Evolutionary conservation across 2,888 invertebrate species (phyloP).

Genomic region (Ectobius pallidus): DNA sequence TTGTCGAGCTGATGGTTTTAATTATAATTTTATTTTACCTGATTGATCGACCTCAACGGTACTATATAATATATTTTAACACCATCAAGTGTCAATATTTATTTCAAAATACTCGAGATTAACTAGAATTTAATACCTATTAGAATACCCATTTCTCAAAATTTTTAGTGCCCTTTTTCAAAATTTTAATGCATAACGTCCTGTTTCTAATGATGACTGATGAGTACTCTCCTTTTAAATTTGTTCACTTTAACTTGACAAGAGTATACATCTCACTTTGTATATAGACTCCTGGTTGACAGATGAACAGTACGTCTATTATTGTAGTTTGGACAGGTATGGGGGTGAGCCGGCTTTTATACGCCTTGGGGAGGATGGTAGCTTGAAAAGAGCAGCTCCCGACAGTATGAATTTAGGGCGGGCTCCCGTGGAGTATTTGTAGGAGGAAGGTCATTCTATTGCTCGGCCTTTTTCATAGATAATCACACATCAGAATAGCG

Average conservation of each 20-base stretch:
- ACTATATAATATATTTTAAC: too few species aligned
- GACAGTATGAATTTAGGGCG: slow-evolving; percentile 16
- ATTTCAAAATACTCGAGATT: too few species aligned
- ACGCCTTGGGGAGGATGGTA: not conserved
- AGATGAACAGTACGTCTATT: slow-evolving; percentile 28
- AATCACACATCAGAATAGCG: not conserved
- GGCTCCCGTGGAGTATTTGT: slow-evolving; percentile 14
- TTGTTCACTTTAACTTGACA: not conserved
- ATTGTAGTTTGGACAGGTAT: slow-evolving; percentile 28
- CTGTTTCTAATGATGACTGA: too few species aligned
- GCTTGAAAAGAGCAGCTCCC: slow-evolving; percentile 26
- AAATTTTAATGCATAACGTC: too few species aligned
- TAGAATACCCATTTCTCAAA: too few species aligned
- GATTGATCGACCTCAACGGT: too few species aligned
- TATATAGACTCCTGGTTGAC: slow-evolving; percentile 16
- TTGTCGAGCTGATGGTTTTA: too few species aligned
- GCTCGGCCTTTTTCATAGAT: not conserved
- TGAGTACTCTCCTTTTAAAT: too few species aligned
- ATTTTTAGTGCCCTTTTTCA: too few species aligned
- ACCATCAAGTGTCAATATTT: too few species aligned
- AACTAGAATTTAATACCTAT: too few species aligned
- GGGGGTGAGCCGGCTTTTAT: slow-evolving; percentile 24
- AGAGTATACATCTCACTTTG: not conserved
- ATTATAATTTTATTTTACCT: too few species aligned
- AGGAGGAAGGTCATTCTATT: slow-evolving; percentile 22